Evolutionary conservation across 2,888 invertebrate species (phyloP).

Genomic region (Mystacides longicornis): DNA sequence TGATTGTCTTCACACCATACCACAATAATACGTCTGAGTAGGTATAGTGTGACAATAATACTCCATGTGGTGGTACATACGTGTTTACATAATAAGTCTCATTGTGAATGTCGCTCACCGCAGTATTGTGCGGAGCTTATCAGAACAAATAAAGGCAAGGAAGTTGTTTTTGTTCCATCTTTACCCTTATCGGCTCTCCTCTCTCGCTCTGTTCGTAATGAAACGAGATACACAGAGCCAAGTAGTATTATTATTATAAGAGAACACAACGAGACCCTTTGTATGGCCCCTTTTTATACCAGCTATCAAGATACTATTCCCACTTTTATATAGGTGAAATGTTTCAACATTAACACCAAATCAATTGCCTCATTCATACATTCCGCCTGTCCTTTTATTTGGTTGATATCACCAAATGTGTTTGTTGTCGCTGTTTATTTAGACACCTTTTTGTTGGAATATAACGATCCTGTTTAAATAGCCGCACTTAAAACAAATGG

Average conservation of each 20-base stretch:
- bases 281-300: slow-evolving; percentile 12
- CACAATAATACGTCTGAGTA: no score
- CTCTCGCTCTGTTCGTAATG: slow-evolving; percentile 1
- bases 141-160: slow-evolving; percentile 24
- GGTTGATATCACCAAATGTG: neutral
- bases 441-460: slow-evolving; percentile 1
- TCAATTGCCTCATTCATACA: slow-evolving; percentile 9
- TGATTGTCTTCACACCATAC: no score
- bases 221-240: neutral
- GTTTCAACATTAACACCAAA: slow-evolving; percentile 17
- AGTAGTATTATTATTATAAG: neutral
- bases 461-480: neutral
- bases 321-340: neutral
- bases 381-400: neutral
- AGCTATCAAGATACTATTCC: neutral
- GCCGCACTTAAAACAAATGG: neutral
- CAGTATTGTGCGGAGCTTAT: slow-evolving; percentile 22
- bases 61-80: no score
- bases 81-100: no score
- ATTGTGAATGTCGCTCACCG: no score
- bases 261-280: slow-evolving; percentile 2
- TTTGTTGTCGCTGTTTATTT: neutral
- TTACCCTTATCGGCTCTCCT: slow-evolving; percentile 18
- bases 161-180: slow-evolving; percentile 24
- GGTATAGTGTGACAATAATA: no score